Evolutionary conservation across 2,888 invertebrate genomes (phyloP), one percentile per base, ranked within the genome.

Genomic region (Drosophila peninsularis): DNA sequence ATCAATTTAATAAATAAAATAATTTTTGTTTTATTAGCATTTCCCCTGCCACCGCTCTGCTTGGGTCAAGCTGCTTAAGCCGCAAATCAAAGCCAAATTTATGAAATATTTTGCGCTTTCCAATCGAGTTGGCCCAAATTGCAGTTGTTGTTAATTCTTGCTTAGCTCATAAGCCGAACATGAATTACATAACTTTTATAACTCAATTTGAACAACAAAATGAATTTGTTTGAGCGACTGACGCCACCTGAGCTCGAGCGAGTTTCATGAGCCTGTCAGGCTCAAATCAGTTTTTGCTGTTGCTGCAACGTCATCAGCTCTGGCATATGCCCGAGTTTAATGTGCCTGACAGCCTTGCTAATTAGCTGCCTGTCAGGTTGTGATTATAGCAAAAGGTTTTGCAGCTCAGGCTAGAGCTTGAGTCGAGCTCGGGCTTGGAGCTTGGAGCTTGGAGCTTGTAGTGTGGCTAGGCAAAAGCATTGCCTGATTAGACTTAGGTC

Each of bases 401-500:
- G 19, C 27, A 19, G 37, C 30, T 47, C 11, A 5, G 6, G 27
- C 27, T 7, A 6, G 27, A 17, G 24, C 13, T 21, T 3, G 47
- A 24, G 17, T 47, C 24, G 24, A 44, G 24, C 44, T 27, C 13
- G 27, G 17, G 30, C 30, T n/a, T 30, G 17, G 11, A 45, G 30
- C 30, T 32, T 7, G 6, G 27, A 11, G n/a, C 13, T 21, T 1
- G 47, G 47, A 24, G 17, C 30, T n/a, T 30, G 30, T 10, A 30
- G 30, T 17, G 17, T 30, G 30, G 5, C 45, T 10, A 3, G 24
- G 24, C 57, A 6, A n/a, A 58, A 54, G 72, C 71, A 80, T 80
- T 56, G 52, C 55, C 60, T 76, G 80, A 75, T 80, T 75, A 57
- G 53, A 47, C 27, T 60, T 58, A 5, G 37, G 47, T 80, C 62